These are phyloP conservation scores for Botia kubotai DNA, from an alignment of 2,797 vertebrate species.

Conservation along the genomic window DNA sequence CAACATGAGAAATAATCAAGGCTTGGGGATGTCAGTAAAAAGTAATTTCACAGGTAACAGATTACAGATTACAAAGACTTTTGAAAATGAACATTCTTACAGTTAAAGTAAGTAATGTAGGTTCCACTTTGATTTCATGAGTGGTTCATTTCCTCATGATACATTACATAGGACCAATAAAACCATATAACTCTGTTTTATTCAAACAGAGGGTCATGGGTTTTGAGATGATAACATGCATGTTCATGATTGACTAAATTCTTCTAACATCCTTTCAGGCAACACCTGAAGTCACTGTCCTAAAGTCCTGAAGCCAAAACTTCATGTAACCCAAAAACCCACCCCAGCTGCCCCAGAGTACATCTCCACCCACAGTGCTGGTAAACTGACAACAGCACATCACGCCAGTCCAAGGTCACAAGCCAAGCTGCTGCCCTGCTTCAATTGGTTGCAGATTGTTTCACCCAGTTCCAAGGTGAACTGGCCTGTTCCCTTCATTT, in stretches of 20 bases:
- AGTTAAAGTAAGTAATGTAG: background rate
- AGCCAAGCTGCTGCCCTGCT: background rate
- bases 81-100: no score
- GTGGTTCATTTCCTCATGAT: background rate
- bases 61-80: no score
- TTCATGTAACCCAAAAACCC: conserved; percentile 3
- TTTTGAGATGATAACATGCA: background rate
- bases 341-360: background rate
- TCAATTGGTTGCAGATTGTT: background rate
- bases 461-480: background rate
- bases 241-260: background rate
- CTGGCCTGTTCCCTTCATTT: conserved; percentile 13
- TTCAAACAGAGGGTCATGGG: background rate
- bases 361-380: conserved; percentile 6
- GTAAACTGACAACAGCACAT: conserved; percentile 17
- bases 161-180: background rate
- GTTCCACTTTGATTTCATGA: background rate
- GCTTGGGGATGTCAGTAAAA: no score
- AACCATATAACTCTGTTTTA: background rate
- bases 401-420: conserved; percentile 10
- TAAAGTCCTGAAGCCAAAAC: background rate
- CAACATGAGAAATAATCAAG: no score
- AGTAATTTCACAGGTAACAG: no score
- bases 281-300: conserved; percentile 1
- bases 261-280: conserved; percentile 2